Evolutionary conservation across 2,113 vertebrate species (phyloP), one percentile per base, ranked within the genome.

Genomic region (Corvus moneduloides): DNA sequence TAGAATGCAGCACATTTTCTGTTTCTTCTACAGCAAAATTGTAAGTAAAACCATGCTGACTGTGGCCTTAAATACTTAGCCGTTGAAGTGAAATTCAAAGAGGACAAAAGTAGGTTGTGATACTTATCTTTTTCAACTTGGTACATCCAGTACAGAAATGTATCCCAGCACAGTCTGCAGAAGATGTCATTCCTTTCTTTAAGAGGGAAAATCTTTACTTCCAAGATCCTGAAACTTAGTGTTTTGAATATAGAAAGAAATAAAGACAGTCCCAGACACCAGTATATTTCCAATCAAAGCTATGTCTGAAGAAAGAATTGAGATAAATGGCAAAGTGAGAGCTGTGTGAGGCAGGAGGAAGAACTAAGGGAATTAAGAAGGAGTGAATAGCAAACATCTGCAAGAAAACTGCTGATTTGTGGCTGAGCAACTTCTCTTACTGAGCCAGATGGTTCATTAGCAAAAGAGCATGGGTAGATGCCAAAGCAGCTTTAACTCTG

Each of bases 371-470:
- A 96, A 89, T 68, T 74, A 61, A 84, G 46, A 61, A 80, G 46
- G 7, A 96, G 74, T 54, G 92, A 95, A 90, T 22, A 89, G 92
- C 68, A 87, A 90, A 90, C 94, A 95, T 89, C 89, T 96, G 85
- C 90, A 96, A 92, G 86, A 92, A 94, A 96, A 93, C 21, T 82
- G 90, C 83, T 93, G 85, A 96, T 90, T 72, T 86, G 77, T 64
- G 66, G 41, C 37, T 92, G 61, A 95, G 56, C 44, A 84, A 72
- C 48, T 64, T 66, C 52, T 94, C 19, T 49, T 64, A 68, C 32
- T 66, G 88, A 92, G 28, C 56, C 89, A 93, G 85, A 78, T 84
- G 83, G 80, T 35, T 96, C 20, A 20, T 89, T 89, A 87, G 54
- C 61, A 88, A 90, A 90, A 93, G 86, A 68, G 6, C n/a, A 73